Conservation (phyloP, 1,140 invertebrate genomes). For the Caenorhabditis remanei region DNA sequence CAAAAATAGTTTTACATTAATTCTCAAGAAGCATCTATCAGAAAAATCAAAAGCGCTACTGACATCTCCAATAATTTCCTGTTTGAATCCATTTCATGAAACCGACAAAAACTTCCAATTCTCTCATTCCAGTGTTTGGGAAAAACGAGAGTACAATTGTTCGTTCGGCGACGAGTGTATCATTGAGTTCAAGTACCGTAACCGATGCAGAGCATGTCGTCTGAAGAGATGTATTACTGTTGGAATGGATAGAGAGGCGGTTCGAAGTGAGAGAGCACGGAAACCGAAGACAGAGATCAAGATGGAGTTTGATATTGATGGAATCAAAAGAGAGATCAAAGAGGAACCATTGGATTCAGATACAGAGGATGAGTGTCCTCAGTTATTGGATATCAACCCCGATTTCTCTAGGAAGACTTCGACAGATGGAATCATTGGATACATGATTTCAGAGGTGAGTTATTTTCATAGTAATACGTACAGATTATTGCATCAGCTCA, state of each 20-base stretch:
- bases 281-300: not conserved
- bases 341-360: not conserved
- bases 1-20: no score
- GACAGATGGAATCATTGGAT: no score
- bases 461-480: no score
- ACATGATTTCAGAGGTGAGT: no score
- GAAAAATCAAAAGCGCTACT: no score
- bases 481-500: no score
- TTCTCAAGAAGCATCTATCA: no score
- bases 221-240: not conserved
- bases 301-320: not conserved
- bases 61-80: no score
- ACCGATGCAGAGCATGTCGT: constrained; percentile 11
- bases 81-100: no score
- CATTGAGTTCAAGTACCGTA: constrained; percentile 38
- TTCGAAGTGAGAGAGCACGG: not conserved
- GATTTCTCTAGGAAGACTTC: not conserved
- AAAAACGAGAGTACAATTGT: not conserved
- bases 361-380: not conserved
- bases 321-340: not conserved
- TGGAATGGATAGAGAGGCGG: not conserved
- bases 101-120: not conserved
- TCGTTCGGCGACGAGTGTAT: not conserved
- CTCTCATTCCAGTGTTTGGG: not conserved
- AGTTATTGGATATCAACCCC: not conserved